Evolutionary conservation across 2,797 vertebrate genomes (phyloP).

Genomic region (Anniella stebbinsi): DNA sequence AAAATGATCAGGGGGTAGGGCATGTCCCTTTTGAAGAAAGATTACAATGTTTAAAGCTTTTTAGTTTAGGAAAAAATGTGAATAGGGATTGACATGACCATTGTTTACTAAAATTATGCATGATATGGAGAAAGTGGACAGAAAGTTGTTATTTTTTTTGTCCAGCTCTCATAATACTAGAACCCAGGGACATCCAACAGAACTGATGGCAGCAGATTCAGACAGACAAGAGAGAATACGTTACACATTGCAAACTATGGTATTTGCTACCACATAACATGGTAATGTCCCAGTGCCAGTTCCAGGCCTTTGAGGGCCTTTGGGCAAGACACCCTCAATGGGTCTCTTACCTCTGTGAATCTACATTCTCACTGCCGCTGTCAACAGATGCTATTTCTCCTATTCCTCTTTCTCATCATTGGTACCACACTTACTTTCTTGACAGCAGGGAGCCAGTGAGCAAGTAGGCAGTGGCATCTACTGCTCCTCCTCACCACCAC

Average conservation of each 20-base stretch:
- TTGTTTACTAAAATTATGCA: not conserved
- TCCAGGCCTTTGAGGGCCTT: no score
- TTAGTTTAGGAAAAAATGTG: not conserved
- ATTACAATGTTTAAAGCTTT: not conserved
- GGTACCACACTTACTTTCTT: no score
- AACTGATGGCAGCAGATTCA: not conserved
- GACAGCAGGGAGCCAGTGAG: no score
- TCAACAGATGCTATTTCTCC: no score
- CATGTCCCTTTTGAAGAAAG: not conserved
- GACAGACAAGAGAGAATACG: not conserved
- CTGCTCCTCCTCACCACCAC: no score
- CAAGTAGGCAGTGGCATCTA: no score
- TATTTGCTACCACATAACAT: not conserved
- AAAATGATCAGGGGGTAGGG: not conserved
- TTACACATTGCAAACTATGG: not conserved
- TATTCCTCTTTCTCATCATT: no score
- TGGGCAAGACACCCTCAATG: no score
- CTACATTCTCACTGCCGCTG: no score
- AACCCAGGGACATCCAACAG: not conserved
- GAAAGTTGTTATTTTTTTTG: not conserved
- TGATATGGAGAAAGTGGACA: not conserved
- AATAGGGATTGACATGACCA: no score
- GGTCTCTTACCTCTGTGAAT: no score
- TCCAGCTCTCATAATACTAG: not conserved
- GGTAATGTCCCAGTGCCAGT: not conserved